Conservation (phyloP, 2,888 invertebrate species). For the Embidobia sp. region DNA sequence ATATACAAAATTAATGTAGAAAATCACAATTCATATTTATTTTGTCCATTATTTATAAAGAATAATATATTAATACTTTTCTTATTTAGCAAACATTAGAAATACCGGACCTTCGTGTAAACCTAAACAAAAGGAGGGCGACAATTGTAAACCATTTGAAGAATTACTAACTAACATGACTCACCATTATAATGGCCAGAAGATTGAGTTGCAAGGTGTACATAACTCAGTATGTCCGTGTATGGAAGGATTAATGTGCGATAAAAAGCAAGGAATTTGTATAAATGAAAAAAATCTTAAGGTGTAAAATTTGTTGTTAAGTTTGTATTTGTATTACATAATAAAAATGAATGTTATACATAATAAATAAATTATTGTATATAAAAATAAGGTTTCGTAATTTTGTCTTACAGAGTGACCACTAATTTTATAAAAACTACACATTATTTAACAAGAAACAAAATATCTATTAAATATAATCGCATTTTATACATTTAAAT, state of each 20-base stretch:
- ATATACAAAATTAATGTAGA: too few relatives aligned
- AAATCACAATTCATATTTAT: too few relatives aligned
- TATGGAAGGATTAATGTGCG: constrained; percentile 26
- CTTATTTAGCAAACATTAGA: constrained; percentile 16
- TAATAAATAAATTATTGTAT: too few relatives aligned
- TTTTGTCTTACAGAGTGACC: too few relatives aligned
- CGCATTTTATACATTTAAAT: too few relatives aligned
- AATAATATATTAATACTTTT: constrained; percentile 3
- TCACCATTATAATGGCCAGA: constrained; percentile 12
- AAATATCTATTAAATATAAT: too few relatives aligned
- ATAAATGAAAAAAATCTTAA: not conserved
- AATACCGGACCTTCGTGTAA: constrained; percentile 28
- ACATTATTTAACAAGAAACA: too few relatives aligned
- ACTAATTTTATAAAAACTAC: too few relatives aligned
- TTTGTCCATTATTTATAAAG: too few relatives aligned
- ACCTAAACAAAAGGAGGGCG: constrained; percentile 20
- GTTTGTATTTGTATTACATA: not conserved
- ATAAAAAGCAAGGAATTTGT: constrained; percentile 18
- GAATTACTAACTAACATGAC: constrained; percentile 10
- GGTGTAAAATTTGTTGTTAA: not conserved
- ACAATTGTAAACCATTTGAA: constrained; percentile 35
- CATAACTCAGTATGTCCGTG: constrained; percentile 34
- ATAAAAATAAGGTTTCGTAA: too few relatives aligned
- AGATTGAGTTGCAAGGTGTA: constrained; percentile 31
- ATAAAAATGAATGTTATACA: too few relatives aligned